These are phyloP conservation scores for Brachyopa scutellaris DNA, from an alignment of 2,888 invertebrate genomes.

Conservation along the genomic window DNA sequence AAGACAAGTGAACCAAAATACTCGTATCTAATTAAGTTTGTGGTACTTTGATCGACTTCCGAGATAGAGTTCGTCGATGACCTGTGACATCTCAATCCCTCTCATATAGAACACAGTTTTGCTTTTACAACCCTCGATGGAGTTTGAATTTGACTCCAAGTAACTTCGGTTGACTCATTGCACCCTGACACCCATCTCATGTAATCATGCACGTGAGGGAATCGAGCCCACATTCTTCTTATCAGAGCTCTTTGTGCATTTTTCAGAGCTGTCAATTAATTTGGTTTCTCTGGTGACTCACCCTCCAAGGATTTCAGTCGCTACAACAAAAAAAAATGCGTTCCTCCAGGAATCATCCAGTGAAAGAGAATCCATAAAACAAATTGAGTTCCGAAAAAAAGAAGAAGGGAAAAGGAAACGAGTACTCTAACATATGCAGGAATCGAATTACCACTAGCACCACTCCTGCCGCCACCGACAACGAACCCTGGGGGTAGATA, in stretches of 20 bases:
- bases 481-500: constrained; percentile 55
- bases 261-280: constrained; percentile 67
- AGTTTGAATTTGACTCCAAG: constrained; percentile 10
- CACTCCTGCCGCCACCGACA: neutral
- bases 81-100: constrained; percentile 41
- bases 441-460: constrained; percentile 65
- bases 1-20: neutral
- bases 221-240: constrained; percentile 46
- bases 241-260: too few relatives aligned
- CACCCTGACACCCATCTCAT: constrained; percentile 64
- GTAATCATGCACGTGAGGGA: constrained; percentile 36
- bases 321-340: constrained; percentile 60
- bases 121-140: constrained; percentile 52
- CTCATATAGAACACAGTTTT: constrained; percentile 31
- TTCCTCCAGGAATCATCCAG: constrained; percentile 61
- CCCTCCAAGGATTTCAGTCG: constrained; percentile 36
- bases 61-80: constrained; percentile 34
- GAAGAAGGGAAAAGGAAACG: constrained; percentile 34
- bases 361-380: constrained; percentile 70
- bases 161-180: constrained; percentile 59
- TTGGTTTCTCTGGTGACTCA: constrained; percentile 54
- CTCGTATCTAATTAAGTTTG: constrained; percentile 51
- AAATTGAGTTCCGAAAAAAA: constrained; percentile 64
- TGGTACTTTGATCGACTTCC: constrained; percentile 6
- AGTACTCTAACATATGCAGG: constrained; percentile 29